Base-by-base conservation (phyloP, 2,113 vertebrate species). In the Felis catus region DNA sequence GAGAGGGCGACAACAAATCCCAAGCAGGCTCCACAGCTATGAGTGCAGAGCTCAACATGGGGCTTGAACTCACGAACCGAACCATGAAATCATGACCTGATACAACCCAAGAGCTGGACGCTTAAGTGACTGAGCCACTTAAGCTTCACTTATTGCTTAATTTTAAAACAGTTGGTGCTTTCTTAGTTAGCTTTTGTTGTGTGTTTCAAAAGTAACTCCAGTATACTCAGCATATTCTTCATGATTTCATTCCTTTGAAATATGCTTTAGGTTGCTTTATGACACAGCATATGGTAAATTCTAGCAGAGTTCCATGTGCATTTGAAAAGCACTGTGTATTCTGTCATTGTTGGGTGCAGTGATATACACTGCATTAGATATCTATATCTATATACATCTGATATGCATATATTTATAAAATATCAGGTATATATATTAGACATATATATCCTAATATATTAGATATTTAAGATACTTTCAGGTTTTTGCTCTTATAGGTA, bases 141-240 rank as follows among this genome's bases (percentile, higher is more conserved):
- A 61, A 2, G 58, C 21, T 9, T 9, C 21, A 7, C 58, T 61
- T 61, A 92, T n/a, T 39, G 55, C 33, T 86, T 86, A 78, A 82
- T 87, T 92, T 76, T 66, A 96, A 87, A 97, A 13, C 31, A 93
- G 21, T 66, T 66, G 21, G 51, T 90, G 36, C n/a, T 63, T 89
- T 88, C 71, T 29, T 53, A 19, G 33, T 68, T 91, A 53, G 61
- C 8, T 84, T 91, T 93, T 45, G 5, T 91, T 95, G 53, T n/a
- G 25, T 9, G 58, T 95, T 74, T 91, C 21, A 71, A 91, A 25
- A 93, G 55, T 48, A 85, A 48, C 89, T 95, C 25, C 58, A 45
- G 33, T 63, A 33, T 89, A 19, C 39, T 97, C 83, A 68, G 9
- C 74, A 79, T 27, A 33, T 23, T 58, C 45, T 89, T 11, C 83